Evolutionary conservation across 2,113 vertebrate genomes (phyloP), one percentile per base, ranked within the genome.

Genomic region (Nettapus auritus): DNA sequence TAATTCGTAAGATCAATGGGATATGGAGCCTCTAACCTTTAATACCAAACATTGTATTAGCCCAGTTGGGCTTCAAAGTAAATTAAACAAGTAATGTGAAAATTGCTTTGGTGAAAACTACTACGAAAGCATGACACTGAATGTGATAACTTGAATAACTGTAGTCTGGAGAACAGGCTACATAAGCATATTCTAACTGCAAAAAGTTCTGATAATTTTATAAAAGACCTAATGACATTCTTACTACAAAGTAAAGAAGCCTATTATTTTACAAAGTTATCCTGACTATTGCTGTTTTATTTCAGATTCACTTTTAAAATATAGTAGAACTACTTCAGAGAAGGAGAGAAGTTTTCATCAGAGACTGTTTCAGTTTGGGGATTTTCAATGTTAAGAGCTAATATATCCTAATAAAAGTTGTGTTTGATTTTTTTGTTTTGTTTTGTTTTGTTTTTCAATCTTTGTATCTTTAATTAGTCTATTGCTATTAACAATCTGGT

Each of bases 41-140:
- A 97, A 94, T 73, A 89, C 57, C 71, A 88, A 91, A 76, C 46
- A 50, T 40, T 59, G 64, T 75, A 70, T 67, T 70, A 92, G 33
- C 15, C 8, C 66, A 64, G 25, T 36, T 46, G 90, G 77, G 12
- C 46, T 95, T 93, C 82, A 80, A 93, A 83, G 38, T 85, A 44
- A 84, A 88, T 69, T 91, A 89, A 90, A 86, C 82, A 80, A 63
- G 31, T 75, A 91, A 66, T 9, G 17, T 60, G 74, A 57, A 94
- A 87, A 86, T 55, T 76, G 11, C 14, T 90, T 68, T 86, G 18
- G 52, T 91, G 75, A 48, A 94, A 95, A 95, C 56, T 50, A 86
- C 36, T 78, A 92, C 36, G 85, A 76, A 95, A 64, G 8, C 20
- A 59, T 42, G 59, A 79, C 56, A 42, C 42, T 52, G 57, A 88